A percentile compares a stretch with the other conserved stretches of the same genome.
Evolutionary conservation across 2,888 invertebrate species (phyloP).

Genomic region (Platerodrilus igneus): DNA sequence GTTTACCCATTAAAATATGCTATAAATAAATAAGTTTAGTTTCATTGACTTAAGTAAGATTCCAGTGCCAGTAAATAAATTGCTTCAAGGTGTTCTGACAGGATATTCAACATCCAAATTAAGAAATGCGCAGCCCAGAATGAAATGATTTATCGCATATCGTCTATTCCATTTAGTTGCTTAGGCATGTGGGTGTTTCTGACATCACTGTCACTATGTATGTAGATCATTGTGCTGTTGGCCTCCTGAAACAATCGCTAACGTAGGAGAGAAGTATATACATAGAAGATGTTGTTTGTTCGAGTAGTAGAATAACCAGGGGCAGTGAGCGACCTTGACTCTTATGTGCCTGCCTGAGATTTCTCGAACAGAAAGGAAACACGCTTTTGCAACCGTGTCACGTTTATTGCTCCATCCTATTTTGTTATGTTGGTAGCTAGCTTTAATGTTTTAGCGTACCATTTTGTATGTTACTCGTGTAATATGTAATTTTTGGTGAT

Average conservation of each 20-base stretch:
- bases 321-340: constrained; percentile 34
- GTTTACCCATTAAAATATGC: too few species aligned
- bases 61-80: too few species aligned
- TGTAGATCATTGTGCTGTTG: constrained; percentile 31
- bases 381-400: constrained; percentile 22
- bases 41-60: too few species aligned
- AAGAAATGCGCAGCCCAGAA: too few species aligned
- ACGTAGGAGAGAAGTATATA: constrained; percentile 16
- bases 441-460: too few species aligned
- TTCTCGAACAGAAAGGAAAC: constrained; percentile 23
- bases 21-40: too few species aligned
- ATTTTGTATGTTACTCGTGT: too few species aligned
- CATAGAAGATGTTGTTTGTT: constrained; percentile 27
- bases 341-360: constrained; percentile 26
- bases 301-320: constrained; percentile 32
- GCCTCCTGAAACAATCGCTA: constrained; percentile 23
- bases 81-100: too few species aligned
- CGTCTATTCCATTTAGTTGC: constrained; percentile 16
- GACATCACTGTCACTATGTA: constrained; percentile 37
- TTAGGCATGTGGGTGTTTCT: constrained; percentile 37
- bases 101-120: too few species aligned
- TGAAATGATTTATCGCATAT: too few species aligned
- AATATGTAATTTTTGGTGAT: too few species aligned
- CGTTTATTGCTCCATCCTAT: constrained; percentile 21
- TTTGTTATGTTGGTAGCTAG: too few species aligned